A percentile compares a stretch with the other conserved stretches of the same genome.
phyloP scores from a whole-genome alignment of 2,888 invertebrate genomes.

The Cantharis rufa region DNA sequence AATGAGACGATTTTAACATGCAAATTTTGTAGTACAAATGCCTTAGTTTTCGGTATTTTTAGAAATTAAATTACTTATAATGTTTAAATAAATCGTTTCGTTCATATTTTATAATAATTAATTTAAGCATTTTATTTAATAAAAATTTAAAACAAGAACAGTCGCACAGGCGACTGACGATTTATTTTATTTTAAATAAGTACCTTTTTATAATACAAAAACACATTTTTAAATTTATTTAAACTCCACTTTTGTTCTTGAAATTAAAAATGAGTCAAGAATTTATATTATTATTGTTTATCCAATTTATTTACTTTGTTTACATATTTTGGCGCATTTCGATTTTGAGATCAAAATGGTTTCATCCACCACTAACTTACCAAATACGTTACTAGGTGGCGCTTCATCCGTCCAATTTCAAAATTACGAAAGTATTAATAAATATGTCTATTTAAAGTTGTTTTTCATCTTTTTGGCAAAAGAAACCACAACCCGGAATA shows the following conservation, averaged over 20 bases:
- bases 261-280: background rate
- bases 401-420: background rate
- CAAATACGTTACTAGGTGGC: background rate
- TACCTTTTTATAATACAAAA: background rate
- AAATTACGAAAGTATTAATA: background rate
- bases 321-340: background rate
- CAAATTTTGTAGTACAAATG: slow-evolving; percentile 38
- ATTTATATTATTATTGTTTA: background rate
- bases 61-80: slow-evolving; percentile 29
- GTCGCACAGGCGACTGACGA: background rate
- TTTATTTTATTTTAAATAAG: background rate
- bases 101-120: slow-evolving; percentile 5
- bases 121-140: background rate
- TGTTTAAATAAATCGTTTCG: slow-evolving; percentile 31
- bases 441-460: background rate
- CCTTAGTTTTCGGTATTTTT: slow-evolving; percentile 35
- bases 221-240: background rate
- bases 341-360: background rate
- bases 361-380: background rate
- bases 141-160: background rate
- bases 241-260: background rate
- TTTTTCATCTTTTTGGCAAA: background rate
- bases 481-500: background rate
- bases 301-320: background rate
- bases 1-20: slow-evolving; percentile 25